Percentiles rank a stretch among this genome's conserved stretches.
These are phyloP conservation scores for Drosophila neutralis DNA, from an alignment of 2,888 invertebrate species.

Conservation along the genomic window DNA sequence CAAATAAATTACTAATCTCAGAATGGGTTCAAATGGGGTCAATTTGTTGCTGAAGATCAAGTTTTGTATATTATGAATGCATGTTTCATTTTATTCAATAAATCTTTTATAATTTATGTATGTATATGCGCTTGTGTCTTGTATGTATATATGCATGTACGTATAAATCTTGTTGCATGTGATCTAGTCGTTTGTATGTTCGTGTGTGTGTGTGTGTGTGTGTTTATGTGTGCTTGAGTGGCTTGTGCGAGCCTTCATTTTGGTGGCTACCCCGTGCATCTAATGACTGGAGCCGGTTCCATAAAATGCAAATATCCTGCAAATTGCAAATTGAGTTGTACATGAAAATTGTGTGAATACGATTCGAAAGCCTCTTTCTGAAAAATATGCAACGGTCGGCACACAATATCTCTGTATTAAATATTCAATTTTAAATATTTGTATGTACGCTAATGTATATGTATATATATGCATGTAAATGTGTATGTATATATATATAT, in stretches of 20 bases:
- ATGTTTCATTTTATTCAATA: conserved; percentile 76
- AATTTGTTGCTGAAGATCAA: too few species aligned
- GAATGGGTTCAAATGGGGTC: too few species aligned
- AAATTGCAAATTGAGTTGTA: conserved; percentile 12
- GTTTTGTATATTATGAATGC: conserved; percentile 50
- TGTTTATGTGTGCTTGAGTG: conserved; percentile 16
- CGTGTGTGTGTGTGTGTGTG: conserved; percentile 16
- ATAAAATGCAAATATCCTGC: conserved; percentile 39
- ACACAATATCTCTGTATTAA: conserved; percentile 16
- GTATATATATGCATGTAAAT: conserved; percentile 42
- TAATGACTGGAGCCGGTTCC: conserved; percentile 31
- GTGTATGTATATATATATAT: conserved; percentile 31
- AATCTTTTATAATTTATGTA: conserved; percentile 61
- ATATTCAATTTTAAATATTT: conserved; percentile 48
- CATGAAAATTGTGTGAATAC: conserved; percentile 22
- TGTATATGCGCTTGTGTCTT: conserved; percentile 46
- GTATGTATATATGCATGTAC: conserved; percentile 32
- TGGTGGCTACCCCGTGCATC: conserved; percentile 37
- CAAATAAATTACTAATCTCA: conserved; percentile 12
- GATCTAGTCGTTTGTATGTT: conserved; percentile 13
- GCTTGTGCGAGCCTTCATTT: conserved; percentile 6
- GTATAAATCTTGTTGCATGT: conserved; percentile 41
- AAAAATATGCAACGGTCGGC: conserved; percentile 46
- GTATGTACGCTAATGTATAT: conserved; percentile 51
- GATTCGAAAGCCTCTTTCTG: conserved; percentile 29